Conservation (phyloP, 2,797 vertebrate species). For the Loris lydekkerianus region DNA sequence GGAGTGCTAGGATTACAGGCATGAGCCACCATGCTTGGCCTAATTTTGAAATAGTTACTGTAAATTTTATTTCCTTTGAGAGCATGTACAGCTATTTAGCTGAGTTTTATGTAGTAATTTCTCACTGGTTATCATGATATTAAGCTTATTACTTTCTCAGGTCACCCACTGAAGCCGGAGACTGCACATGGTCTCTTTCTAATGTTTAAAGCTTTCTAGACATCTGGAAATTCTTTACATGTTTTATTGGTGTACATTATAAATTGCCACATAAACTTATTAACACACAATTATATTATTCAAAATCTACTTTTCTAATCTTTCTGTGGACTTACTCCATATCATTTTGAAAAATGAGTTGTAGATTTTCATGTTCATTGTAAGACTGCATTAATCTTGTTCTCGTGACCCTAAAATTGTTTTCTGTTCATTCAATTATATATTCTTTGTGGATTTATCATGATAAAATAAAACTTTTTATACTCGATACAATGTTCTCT, state of each 20-base stretch:
- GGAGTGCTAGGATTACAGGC: no score
- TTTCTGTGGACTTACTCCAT: neutral
- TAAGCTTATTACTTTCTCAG: slow-evolving; percentile 54
- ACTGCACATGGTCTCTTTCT: neutral
- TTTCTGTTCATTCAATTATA: neutral
- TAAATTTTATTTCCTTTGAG: slow-evolving; percentile 48
- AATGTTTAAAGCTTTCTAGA: neutral
- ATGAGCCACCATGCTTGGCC: no score
- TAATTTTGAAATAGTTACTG: slow-evolving; percentile 7
- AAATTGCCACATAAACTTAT: slow-evolving; percentile 24
- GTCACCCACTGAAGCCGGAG: neutral
- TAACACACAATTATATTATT: slow-evolving; percentile 24
- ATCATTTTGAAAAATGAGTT: neutral
- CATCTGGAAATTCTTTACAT: neutral
- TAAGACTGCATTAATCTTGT: neutral
- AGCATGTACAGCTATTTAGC: slow-evolving; percentile 8
- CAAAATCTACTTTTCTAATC: neutral
- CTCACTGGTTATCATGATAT: neutral
- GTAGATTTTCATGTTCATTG: neutral
- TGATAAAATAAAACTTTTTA: neutral
- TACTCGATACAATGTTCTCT: neutral
- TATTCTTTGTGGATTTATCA: neutral
- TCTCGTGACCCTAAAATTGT: neutral
- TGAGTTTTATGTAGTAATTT: slow-evolving; percentile 24
- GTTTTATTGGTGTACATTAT: neutral